Percentiles rank a stretch among this genome's conserved stretches.
Conservation (phyloP, 1,140 invertebrate species). For the Zaprionus inermis region DNA sequence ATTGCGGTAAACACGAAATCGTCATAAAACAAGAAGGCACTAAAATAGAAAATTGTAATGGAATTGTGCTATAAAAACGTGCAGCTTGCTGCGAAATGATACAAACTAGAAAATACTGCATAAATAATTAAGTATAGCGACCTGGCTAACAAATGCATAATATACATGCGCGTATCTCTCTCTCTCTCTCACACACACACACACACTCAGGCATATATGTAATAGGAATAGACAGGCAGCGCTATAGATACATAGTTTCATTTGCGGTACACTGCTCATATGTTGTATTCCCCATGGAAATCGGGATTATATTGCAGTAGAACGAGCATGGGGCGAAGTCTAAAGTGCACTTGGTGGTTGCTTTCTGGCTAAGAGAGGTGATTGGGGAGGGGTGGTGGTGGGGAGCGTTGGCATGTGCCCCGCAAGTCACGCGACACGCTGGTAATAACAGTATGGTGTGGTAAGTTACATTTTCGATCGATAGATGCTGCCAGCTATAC, state of each 20-base stretch:
- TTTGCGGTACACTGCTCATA: constrained; percentile 52
- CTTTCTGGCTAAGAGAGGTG: constrained; percentile 28
- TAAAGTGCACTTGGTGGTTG: constrained; percentile 49
- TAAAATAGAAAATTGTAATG: constrained; percentile 24
- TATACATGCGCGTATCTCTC: background rate
- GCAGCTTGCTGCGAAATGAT: constrained; percentile 58
- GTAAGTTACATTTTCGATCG: too few relatives aligned
- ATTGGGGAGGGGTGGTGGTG: background rate
- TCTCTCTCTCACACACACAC: background rate
- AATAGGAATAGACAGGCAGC: background rate
- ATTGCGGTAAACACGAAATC: constrained; percentile 76
- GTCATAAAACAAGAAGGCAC: constrained; percentile 69
- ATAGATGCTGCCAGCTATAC: too few relatives aligned
- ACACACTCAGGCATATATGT: background rate
- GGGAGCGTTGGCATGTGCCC: too few relatives aligned
- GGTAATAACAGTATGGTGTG: background rate
- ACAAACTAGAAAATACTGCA: constrained; percentile 59
- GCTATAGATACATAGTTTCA: constrained; percentile 9
- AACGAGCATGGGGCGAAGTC: constrained; percentile 3
- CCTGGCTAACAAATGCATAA: constrained; percentile 17
- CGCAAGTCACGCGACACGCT: constrained; percentile 1
- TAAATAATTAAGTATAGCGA: constrained; percentile 71
- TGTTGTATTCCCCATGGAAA: constrained; percentile 80
- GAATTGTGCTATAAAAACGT: constrained; percentile 60
- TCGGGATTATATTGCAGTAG: constrained; percentile 77